A percentile compares a stretch with the other conserved stretches of the same genome.
phyloP scores from a whole-genome alignment of 2,888 invertebrate species.

The Euplexia lucipara region DNA sequence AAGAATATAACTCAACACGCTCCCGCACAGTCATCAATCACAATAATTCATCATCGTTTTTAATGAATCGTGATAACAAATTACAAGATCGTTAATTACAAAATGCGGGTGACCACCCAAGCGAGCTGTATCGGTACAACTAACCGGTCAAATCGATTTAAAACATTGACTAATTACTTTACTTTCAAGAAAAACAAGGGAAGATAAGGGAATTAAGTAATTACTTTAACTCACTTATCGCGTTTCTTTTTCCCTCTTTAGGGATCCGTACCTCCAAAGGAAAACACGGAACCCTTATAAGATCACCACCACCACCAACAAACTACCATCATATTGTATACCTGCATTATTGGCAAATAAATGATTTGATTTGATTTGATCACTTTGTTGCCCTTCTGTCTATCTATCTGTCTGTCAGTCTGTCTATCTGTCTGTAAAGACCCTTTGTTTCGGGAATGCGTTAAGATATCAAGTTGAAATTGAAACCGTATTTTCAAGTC shows the following conservation, averaged over 20 bases:
- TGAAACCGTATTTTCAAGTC: too few species aligned
- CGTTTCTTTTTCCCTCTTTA: constrained; percentile 25
- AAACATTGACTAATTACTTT: constrained; percentile 57
- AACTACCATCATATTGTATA: too few species aligned
- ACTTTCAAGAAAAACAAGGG: constrained; percentile 24
- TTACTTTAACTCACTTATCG: constrained; percentile 37
- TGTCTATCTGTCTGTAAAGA: too few species aligned
- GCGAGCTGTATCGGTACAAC: constrained; percentile 54
- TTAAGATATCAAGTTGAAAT: too few species aligned
- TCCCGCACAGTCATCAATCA: constrained; percentile 57
- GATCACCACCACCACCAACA: too few species aligned
- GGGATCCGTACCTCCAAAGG: too few species aligned
- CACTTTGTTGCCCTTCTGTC: too few species aligned
- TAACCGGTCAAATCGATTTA: constrained; percentile 63
- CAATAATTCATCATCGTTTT: constrained; percentile 50
- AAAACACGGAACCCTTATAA: too few species aligned
- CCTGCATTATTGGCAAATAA: too few species aligned
- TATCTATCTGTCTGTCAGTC: too few species aligned
- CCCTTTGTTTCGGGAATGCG: too few species aligned
- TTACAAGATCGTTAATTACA: constrained; percentile 70
- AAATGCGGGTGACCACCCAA: constrained; percentile 74
- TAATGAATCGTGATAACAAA: constrained; percentile 62
- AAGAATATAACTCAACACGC: neutral
- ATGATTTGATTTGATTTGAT: too few species aligned
- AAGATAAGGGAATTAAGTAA: constrained; percentile 52